A percentile compares a stretch with the other conserved stretches of the same genome.
Evolutionary conservation across 2,888 invertebrate genomes (phyloP).

Genomic region (Dyspetes luteomarginatus): DNA sequence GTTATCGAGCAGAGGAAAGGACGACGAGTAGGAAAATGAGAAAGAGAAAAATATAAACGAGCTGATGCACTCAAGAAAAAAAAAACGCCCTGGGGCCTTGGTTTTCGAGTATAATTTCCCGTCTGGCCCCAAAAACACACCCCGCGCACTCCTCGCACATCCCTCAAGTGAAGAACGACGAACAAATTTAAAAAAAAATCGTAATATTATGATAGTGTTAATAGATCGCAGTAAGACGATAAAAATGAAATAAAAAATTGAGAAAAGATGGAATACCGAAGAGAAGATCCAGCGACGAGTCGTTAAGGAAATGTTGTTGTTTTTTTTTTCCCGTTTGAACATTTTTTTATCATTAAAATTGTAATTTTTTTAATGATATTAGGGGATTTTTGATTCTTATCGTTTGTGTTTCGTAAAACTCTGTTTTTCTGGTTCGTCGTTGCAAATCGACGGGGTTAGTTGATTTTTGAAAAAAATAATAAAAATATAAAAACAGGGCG

Average conservation of each 20-base stretch:
- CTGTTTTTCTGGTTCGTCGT: neutral
- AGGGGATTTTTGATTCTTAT: neutral
- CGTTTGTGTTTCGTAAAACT: neutral
- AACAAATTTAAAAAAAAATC: slow-evolving; percentile 24
- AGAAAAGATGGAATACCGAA: slow-evolving; percentile 9
- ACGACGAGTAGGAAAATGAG: slow-evolving; percentile 46
- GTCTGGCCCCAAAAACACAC: slow-evolving; percentile 75
- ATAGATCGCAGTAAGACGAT: slow-evolving; percentile 57
- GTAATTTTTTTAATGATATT: neutral
- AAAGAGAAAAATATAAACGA: slow-evolving; percentile 48
- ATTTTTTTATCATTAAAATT: neutral
- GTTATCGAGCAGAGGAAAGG: slow-evolving; percentile 35
- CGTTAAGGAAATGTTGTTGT: slow-evolving; percentile 6
- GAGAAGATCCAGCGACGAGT: slow-evolving; percentile 20
- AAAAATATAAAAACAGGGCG: slow-evolving; percentile 43
- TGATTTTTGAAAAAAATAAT: neutral
- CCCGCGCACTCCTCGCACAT: slow-evolving; percentile 63
- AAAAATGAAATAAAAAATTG: neutral
- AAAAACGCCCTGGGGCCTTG: slow-evolving; percentile 82
- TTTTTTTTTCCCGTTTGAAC: neutral
- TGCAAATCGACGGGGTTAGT: slow-evolving; percentile 24
- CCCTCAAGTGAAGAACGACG: slow-evolving; percentile 51
- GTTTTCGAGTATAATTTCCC: slow-evolving; percentile 73
- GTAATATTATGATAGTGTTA: slow-evolving; percentile 61
- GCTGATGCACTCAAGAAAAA: slow-evolving; percentile 63